Percentiles rank a stretch among this genome's conserved stretches.
phyloP scores from a whole-genome alignment of 2,888 invertebrate species.

The Eupithecia insigniata region DNA sequence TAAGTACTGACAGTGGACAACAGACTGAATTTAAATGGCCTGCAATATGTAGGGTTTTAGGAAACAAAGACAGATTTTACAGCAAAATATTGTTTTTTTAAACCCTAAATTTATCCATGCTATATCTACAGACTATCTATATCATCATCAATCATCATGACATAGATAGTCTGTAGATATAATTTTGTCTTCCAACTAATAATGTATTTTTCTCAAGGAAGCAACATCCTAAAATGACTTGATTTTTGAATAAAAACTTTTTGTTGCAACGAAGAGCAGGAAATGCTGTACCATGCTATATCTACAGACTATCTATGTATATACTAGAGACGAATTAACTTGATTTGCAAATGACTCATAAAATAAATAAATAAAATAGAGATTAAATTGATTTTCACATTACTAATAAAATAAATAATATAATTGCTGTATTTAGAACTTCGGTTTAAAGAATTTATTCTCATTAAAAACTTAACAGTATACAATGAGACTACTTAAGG shows the following conservation, averaged over 20 bases:
- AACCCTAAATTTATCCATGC: not conserved
- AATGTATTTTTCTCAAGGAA: not conserved
- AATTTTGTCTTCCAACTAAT: not conserved
- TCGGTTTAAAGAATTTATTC: too few relatives aligned
- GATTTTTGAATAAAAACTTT: not conserved
- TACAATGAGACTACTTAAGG: too few relatives aligned
- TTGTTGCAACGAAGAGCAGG: not conserved
- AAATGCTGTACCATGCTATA: not conserved
- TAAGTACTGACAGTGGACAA: slow-evolving; percentile 12
- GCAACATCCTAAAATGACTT: not conserved
- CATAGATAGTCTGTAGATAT: too few relatives aligned
- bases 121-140: not conserved
- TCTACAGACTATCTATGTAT: too few relatives aligned
- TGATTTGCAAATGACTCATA: too few relatives aligned
- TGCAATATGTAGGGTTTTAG: not conserved
- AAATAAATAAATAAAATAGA: too few relatives aligned
- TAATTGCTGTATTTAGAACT: too few relatives aligned
- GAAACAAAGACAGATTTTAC: not conserved
- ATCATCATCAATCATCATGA: too few relatives aligned
- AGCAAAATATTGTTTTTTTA: not conserved
- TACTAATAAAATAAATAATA: too few relatives aligned
- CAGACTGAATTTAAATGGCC: not conserved
- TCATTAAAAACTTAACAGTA: too few relatives aligned
- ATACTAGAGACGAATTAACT: too few relatives aligned
- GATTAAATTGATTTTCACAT: too few relatives aligned